phyloP scores from a whole-genome alignment of 1,140 invertebrate species.

The Brachionus plicatilis region DNA sequence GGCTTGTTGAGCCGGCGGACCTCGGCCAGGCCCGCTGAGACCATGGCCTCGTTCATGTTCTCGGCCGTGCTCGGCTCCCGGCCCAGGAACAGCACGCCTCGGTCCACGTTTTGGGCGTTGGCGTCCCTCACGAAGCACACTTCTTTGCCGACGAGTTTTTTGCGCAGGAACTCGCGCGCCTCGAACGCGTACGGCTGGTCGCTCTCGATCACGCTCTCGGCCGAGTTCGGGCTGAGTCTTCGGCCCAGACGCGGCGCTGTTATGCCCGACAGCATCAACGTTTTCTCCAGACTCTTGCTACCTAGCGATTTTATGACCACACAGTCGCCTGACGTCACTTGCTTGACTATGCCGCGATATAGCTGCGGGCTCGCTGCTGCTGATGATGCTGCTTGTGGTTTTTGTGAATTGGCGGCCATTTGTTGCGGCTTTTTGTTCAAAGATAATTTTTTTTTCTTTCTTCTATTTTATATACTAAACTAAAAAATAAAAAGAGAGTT shows the following conservation, averaged over 20 bases:
- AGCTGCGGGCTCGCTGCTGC: neutral
- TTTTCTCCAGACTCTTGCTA: slow-evolving; percentile 15
- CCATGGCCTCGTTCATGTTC: slow-evolving; percentile 77
- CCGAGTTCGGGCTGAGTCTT: neutral
- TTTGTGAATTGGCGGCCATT: neutral
- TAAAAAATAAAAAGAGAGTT: neutral
- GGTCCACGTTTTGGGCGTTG: slow-evolving; percentile 67
- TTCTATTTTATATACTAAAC: neutral
- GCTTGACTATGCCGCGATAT: slow-evolving; percentile 19
- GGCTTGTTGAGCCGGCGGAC: slow-evolving; percentile 70
- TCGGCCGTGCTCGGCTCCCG: slow-evolving; percentile 69
- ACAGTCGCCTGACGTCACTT: slow-evolving; percentile 19
- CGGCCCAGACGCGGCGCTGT: slow-evolving; percentile 27
- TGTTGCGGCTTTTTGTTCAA: neutral
- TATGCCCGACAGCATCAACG: neutral
- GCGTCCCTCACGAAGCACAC: slow-evolving; percentile 68
- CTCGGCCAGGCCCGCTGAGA: slow-evolving; percentile 77
- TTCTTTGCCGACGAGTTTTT: slow-evolving; percentile 82
- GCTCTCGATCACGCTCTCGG: neutral
- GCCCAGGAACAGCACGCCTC: slow-evolving; percentile 78
- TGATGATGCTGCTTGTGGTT: neutral
- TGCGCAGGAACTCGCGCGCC: slow-evolving; percentile 83
- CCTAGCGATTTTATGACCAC: neutral
- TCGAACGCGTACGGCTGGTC: slow-evolving; percentile 83
- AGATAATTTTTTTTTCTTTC: neutral